Evolutionary conservation across 1,140 invertebrate species (phyloP).

Genomic region (Parasteatoda tepidariorum): DNA sequence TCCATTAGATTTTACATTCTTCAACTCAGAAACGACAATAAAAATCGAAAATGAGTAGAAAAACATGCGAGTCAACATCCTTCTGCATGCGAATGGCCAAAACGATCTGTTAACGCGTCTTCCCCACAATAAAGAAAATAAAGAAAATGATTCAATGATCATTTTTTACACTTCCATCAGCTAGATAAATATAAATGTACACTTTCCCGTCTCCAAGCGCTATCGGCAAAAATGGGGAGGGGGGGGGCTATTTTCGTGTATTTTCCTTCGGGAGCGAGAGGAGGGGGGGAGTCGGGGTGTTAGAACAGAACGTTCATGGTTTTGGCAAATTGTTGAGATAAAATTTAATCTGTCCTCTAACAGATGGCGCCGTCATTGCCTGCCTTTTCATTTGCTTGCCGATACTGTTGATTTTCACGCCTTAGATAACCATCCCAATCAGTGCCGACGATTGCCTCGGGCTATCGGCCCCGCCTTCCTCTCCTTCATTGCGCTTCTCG

Average conservation of each 20-base stretch:
- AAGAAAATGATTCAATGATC: slow-evolving; percentile 18
- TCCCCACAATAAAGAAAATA: neutral
- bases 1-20: no score
- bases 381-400: slow-evolving; percentile 58
- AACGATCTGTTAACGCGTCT: slow-evolving; percentile 35
- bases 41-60: no score
- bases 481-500: slow-evolving; percentile 4
- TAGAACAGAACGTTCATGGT: neutral
- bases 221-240: slow-evolving; percentile 6
- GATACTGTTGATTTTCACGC: slow-evolving; percentile 62
- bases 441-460: slow-evolving; percentile 33
- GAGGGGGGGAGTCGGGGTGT: neutral
- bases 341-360: slow-evolving; percentile 59
- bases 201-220: neutral
- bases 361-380: slow-evolving; percentile 57
- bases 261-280: neutral
- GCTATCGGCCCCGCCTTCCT: slow-evolving; percentile 37
- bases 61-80: no score
- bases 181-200: slow-evolving; percentile 33
- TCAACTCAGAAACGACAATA: no score
- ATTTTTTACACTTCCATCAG: slow-evolving; percentile 42
- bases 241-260: neutral
- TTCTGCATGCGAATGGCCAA: no score
- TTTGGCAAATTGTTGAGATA: slow-evolving; percentile 58
- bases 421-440: slow-evolving; percentile 60